These are phyloP conservation scores for Sylvia borin DNA, from an alignment of 2,797 vertebrate species.

Conservation along the genomic window DNA sequence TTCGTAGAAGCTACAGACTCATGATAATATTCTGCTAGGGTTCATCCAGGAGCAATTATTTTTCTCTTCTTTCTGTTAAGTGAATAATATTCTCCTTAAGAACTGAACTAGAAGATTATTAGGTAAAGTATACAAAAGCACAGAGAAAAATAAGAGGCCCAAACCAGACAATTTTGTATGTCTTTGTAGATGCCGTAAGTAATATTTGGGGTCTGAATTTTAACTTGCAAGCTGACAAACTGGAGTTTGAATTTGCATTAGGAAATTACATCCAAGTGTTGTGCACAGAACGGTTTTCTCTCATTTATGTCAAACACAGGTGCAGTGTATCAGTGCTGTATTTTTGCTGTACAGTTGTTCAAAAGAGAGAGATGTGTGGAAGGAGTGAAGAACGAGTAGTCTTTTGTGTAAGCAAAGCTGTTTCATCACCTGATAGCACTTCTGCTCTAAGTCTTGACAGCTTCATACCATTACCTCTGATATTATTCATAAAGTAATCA, in stretches of 20 bases:
- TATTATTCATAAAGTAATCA: background rate
- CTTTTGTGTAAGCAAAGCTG: background rate
- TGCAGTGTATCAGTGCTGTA: background rate
- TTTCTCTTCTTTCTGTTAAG: background rate
- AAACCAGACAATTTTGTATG: background rate
- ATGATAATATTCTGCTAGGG: background rate
- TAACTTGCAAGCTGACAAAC: background rate
- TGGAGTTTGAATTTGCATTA: background rate
- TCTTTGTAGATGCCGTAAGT: background rate
- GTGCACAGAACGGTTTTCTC: background rate
- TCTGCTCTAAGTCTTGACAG: background rate
- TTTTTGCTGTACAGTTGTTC: background rate
- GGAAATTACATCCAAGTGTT: slow-evolving; percentile 1
- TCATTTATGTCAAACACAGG: slow-evolving; percentile 16
- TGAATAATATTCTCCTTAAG: background rate
- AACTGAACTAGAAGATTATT: background rate
- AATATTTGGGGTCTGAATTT: background rate
- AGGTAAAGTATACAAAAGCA: background rate
- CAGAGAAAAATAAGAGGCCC: background rate
- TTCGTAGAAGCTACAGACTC: background rate
- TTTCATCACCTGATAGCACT: background rate
- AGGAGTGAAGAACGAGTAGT: background rate
- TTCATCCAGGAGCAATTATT: background rate
- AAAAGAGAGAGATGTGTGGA: background rate
- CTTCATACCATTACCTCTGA: background rate